phyloP scores from a whole-genome alignment of 2,888 invertebrate genomes.

The Sarcophaga carnaria region DNA sequence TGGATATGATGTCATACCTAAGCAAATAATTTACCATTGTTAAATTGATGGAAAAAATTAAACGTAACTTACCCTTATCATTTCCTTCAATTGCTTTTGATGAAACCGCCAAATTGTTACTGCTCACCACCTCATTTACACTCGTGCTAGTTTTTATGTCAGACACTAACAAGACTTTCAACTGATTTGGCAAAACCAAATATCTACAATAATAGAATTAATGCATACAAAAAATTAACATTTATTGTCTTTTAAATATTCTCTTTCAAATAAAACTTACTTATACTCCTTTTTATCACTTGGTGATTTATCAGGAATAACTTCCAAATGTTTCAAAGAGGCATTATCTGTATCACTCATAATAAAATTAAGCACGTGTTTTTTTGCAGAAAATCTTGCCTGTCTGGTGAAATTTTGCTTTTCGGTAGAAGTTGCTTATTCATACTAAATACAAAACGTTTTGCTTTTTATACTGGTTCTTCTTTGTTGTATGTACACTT shows the following conservation, averaged over 20 bases:
- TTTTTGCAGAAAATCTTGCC: too few species aligned
- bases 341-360: background rate
- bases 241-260: background rate
- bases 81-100: background rate
- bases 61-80: constrained; percentile 5
- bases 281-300: constrained; percentile 90
- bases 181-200: constrained; percentile 86
- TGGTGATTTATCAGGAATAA: constrained; percentile 86
- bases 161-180: constrained; percentile 88
- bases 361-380: background rate
- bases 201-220: constrained; percentile 81
- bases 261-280: constrained; percentile 79
- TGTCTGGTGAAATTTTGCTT: too few species aligned
- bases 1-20: constrained; percentile 60
- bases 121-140: too few species aligned
- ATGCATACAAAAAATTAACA: background rate
- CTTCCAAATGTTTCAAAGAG: constrained; percentile 79
- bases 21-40: background rate
- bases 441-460: too few species aligned
- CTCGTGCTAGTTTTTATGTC: constrained; percentile 81
- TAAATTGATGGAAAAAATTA: background rate
- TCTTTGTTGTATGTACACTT: too few species aligned
- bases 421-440: too few species aligned
- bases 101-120: constrained; percentile 61
- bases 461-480: too few species aligned